Percentiles rank a stretch among this genome's conserved stretches.
Evolutionary conservation across 2,797 vertebrate species (phyloP).

Genomic region (Chelonia mydas): DNA sequence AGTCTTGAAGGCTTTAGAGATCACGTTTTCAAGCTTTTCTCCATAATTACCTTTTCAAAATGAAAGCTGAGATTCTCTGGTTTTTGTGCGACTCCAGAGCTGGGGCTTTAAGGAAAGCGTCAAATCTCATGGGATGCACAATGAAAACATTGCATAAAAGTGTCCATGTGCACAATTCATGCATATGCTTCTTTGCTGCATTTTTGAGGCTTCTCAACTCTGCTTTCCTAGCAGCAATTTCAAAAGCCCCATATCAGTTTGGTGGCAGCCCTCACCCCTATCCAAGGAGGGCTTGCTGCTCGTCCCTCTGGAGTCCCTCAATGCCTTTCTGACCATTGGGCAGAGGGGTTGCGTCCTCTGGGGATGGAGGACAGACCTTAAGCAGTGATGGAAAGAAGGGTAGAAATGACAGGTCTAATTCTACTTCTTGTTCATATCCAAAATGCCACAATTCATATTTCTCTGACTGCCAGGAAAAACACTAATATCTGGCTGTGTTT

Average conservation of each 20-base stretch:
- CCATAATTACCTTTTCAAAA: neutral
- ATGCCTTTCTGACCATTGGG: neutral
- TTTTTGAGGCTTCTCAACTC: neutral
- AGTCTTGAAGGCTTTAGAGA: neutral
- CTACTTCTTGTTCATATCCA: neutral
- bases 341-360: neutral
- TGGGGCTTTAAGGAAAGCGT: neutral
- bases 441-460: neutral
- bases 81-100: neutral
- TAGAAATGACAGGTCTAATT: neutral
- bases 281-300: neutral
- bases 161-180: neutral
- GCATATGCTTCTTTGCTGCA: neutral
- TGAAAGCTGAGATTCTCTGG: neutral
- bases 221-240: neutral
- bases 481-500: neutral
- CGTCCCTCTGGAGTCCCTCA: neutral
- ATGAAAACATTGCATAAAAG: neutral
- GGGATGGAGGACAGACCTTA: neutral
- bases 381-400: neutral
- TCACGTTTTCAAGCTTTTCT: neutral
- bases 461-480: neutral
- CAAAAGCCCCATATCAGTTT: neutral
- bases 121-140: neutral
- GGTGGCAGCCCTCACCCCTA: neutral